Evolutionary conservation across 2,888 invertebrate genomes (phyloP), one percentile per base, ranked within the genome.

Genomic region (Microctonus brassicae): DNA sequence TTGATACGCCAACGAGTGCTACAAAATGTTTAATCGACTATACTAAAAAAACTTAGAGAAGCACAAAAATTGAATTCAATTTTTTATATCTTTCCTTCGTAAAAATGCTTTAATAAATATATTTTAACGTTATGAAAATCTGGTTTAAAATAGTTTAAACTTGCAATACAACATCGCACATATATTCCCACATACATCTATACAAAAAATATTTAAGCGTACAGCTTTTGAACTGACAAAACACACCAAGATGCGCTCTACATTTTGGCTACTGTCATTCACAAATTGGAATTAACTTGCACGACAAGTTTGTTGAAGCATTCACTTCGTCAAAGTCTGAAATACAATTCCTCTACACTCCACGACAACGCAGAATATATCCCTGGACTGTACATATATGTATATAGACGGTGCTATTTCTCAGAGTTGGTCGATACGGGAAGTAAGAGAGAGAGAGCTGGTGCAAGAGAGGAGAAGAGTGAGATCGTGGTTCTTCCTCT

Each of bases 341-440:
- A 34, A 33, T 60, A 36, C 20, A 34, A 34, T 34, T 60, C 9
- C 33, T 33, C 33, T 34, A 34, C n/a, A n/a, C 22, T 33, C 29
- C 10, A 20, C 47, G 17, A 47, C 42, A 17, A n/a, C 17, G 47
- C 6, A 47, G 47, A 47, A 47, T 47, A 47, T 47, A 47, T 47
- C 47, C 47, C 47, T 47, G 9, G 17, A 47, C 17, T 60, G 29
- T n/a, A 17, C 9, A 10, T 58, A 10, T 33, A 42, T 47, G 29
- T 63, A 26, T 29, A 17, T 63, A 26, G 63, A 42, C 39, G 22
- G 34, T 55, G 33, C 33, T 29, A 58, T 58, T 58, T 24, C 57
- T 66, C 57, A 52, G 65, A 55, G 57, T 66, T 66, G 57, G 66
- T 66, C 66, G 66, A 66, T 66, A 66, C 57, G 53, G 29, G 33